Evolutionary conservation across 2,797 vertebrate genomes (phyloP), one percentile per base, ranked within the genome.

Genomic region (Brachyrhaphis roseni): DNA sequence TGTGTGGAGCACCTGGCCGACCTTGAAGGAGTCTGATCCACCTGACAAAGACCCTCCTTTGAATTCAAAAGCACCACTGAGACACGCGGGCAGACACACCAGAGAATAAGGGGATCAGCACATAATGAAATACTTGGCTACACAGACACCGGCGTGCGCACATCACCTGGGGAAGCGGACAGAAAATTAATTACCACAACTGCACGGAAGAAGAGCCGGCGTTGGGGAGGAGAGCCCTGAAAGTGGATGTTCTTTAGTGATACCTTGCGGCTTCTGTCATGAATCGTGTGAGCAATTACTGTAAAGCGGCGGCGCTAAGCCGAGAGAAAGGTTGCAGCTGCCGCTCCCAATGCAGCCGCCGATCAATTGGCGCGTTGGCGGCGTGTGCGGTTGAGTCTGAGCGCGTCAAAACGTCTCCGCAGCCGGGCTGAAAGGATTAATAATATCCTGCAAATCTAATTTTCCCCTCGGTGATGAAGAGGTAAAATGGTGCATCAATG

Each of bases 111-210:
- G 79, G 86, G 89, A 90, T 90, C 84, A 80, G 84, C 79, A 74
- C 84, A 85, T 88, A 90, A 89, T 91, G 86, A 90, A 91, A 90
- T 85, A 87, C 84, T 84, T 84, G 28, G 85, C 76, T 83, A 83
- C 28, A 82, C 45, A 79, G 39, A 82, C 78, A 86, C 77, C 73
- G 34, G 34, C 43, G 62, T 16, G 53, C 76, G 76, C 77, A 72
- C 78, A 72, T 72, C 41, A 47, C 75, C 81, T 86, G 73, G 26
- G 74, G 83, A 84, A 81, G 76, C n/a, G 2, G 85, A 75, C 87
- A 89, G 85, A 76, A 92, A 92, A 91, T 91, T 88, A 93, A 93
- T 93, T 92, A 93, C 78, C 81, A 82, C 88, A 78, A 51, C 68
- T 74, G 84, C 23, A 39, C 82, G 84, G 84, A 87, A 36, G 46